Conservation (phyloP, 2,888 invertebrate genomes). For the Urechis unicinctus region DNA sequence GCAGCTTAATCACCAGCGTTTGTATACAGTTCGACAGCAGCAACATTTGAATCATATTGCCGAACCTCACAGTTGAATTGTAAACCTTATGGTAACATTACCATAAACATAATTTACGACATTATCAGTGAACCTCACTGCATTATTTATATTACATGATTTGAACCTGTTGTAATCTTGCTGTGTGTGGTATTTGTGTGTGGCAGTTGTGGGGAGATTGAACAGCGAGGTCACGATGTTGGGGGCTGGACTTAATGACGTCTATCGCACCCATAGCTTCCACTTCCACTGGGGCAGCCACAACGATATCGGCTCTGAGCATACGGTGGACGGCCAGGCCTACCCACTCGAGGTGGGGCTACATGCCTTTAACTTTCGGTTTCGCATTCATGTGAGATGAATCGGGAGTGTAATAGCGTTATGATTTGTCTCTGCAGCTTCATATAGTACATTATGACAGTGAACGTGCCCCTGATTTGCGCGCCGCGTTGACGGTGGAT, state of each 20-base stretch:
- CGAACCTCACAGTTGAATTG: too few species aligned
- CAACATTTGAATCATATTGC: too few species aligned
- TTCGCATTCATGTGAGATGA: neutral
- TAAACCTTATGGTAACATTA: too few species aligned
- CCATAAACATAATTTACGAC: too few species aligned
- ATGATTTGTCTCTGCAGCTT: neutral
- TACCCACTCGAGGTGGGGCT: slow-evolving; percentile 4
- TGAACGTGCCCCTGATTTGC: neutral
- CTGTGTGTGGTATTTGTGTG: too few species aligned
- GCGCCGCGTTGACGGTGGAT: neutral
- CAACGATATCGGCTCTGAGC: slow-evolving; percentile 1
- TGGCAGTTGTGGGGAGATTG: neutral
- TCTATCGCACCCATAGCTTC: neutral
- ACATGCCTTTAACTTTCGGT: neutral
- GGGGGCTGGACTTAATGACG: neutral
- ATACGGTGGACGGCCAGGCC: neutral
- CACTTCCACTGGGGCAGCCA: slow-evolving; percentile 4
- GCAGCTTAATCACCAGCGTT: too few species aligned
- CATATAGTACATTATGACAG: neutral
- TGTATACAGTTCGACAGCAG: too few species aligned
- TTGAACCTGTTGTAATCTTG: too few species aligned
- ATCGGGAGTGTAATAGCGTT: neutral
- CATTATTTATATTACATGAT: too few species aligned
- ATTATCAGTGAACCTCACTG: too few species aligned
- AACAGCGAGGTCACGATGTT: neutral